Percentiles rank a stretch among this genome's conserved stretches.
Conservation (phyloP, 1,140 invertebrate genomes). For the Gonioctena quinquepunctata region DNA sequence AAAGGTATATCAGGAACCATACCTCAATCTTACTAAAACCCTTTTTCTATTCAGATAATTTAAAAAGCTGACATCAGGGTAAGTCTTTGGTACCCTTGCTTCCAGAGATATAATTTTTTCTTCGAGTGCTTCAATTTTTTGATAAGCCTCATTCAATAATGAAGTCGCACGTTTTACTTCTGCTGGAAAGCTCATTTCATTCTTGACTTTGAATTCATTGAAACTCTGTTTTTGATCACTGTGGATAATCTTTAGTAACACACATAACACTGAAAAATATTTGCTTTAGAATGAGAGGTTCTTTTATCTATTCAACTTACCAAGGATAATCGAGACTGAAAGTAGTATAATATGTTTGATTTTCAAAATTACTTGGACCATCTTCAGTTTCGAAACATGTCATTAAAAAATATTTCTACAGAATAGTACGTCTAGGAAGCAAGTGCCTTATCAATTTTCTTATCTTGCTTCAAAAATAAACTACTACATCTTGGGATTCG, state of each 20-base stretch:
- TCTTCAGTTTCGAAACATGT: no score
- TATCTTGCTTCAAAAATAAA: no score
- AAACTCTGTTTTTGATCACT: background rate
- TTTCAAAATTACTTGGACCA: conserved; percentile 12
- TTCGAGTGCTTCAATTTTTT: conserved; percentile 69
- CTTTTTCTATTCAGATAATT: conserved; percentile 89
- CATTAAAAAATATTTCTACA: no score
- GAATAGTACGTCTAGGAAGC: no score
- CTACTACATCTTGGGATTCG: no score
- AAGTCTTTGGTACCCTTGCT: conserved; percentile 76
- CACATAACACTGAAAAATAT: conserved; percentile 3
- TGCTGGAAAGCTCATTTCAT: conserved; percentile 30
- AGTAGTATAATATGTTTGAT: conserved; percentile 56
- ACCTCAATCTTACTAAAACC: conserved; percentile 72
- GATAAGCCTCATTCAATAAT: conserved; percentile 34
- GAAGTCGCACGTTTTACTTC: conserved; percentile 36
- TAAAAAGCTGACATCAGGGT: conserved; percentile 87
- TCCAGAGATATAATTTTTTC: conserved; percentile 73
- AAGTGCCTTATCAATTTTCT: no score
- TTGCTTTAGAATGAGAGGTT: background rate
- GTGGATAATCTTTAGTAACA: background rate
- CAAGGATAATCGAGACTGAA: conserved; percentile 49
- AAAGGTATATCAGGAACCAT: background rate
- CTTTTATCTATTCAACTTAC: conserved; percentile 49
- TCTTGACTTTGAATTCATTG: conserved; percentile 6